Conservation (phyloP, 2,113 vertebrate species). For the Budorcas taxicolor region DNA sequence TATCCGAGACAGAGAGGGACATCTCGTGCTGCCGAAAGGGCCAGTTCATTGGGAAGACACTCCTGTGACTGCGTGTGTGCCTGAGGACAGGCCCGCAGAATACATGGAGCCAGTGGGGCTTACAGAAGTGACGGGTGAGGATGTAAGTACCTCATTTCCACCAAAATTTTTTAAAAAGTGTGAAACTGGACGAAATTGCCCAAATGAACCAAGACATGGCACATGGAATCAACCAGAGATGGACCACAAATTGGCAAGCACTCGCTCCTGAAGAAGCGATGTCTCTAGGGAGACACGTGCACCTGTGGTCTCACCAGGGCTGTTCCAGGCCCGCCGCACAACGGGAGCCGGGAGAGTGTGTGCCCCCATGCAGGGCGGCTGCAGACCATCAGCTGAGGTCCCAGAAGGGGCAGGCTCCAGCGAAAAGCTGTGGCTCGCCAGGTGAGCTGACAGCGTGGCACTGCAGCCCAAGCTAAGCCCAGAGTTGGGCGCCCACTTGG, state of each 20-base stretch:
- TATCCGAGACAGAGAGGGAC: neutral
- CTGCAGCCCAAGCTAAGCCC: neutral
- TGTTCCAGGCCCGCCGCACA: neutral
- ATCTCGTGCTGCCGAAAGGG: neutral
- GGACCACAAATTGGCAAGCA: neutral
- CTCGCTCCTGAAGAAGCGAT: too few species aligned
- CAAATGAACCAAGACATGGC: neutral
- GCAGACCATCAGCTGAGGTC: rapidly evolving
- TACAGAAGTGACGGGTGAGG: neutral
- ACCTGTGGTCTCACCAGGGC: neutral
- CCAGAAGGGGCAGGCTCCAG: neutral
- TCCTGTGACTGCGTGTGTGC: too few species aligned
- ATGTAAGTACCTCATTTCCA: neutral
- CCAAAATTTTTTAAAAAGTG: neutral
- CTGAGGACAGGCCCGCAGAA: neutral
- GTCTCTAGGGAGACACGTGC: neutral
- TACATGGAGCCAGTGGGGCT: neutral
- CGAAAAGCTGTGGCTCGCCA: neutral
- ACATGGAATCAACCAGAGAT: neutral
- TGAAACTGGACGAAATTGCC: neutral
- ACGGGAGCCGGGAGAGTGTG: neutral
- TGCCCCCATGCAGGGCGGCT: neutral
- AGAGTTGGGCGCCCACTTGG: neutral
- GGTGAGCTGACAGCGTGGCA: too few species aligned
- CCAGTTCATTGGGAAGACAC: neutral